Evolutionary conservation across 2,888 invertebrate species (phyloP).

Genomic region (Acrobasis consociella): DNA sequence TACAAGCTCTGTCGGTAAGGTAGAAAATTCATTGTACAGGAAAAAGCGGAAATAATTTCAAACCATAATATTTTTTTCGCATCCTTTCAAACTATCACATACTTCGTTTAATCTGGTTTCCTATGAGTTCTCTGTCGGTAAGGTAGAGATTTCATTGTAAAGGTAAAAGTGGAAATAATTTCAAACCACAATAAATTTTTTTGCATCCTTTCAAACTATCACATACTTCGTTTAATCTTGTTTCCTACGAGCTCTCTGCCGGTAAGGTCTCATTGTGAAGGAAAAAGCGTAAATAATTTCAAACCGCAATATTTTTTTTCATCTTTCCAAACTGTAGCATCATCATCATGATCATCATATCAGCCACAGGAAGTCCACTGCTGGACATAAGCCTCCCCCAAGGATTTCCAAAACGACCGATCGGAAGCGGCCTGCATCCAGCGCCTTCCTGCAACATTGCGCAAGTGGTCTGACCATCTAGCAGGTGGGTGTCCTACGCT

Average conservation of each 20-base stretch:
- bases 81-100: conserved; percentile 50
- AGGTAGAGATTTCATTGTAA: conserved; percentile 28
- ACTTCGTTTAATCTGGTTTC: conserved; percentile 59
- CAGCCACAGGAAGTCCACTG: no score
- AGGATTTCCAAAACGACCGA: no score
- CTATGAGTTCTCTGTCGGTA: conserved; percentile 52
- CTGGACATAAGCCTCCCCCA: no score
- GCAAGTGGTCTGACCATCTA: no score
- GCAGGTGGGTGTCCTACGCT: no score
- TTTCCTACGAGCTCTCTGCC: conserved; percentile 57
- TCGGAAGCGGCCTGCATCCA: no score
- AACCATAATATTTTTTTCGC: no score
- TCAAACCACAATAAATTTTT: no score
- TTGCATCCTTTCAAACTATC: no score
- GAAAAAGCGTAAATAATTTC: conserved; percentile 28
- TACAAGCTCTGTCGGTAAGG: conserved; percentile 49
- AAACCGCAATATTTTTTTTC: no score
- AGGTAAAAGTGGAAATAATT: conserved; percentile 29
- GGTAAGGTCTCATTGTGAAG: conserved; percentile 31
- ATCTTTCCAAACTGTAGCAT: conserved; percentile 40
- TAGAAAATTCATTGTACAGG: conserved; percentile 25
- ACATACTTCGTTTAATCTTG: conserved; percentile 60
- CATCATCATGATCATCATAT: no score
- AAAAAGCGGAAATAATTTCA: conserved; percentile 28
- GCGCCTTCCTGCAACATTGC: no score